phyloP scores from a whole-genome alignment of 2,888 invertebrate species.

The Heterodera filipjevi region DNA sequence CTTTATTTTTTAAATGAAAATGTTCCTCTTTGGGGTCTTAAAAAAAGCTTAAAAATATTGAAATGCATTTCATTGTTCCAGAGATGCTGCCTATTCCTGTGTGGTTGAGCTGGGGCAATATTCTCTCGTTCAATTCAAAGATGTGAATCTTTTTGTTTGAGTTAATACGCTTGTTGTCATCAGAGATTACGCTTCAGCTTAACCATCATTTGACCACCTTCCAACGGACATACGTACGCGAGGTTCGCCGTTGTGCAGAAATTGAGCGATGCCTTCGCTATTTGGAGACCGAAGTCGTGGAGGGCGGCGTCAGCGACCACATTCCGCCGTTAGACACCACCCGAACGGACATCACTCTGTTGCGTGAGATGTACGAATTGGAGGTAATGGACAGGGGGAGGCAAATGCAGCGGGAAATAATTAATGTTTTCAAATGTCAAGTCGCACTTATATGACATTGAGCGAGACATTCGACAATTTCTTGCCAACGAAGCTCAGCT shows the following conservation, averaged over 20 bases:
- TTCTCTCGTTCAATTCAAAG: conserved; percentile 64
- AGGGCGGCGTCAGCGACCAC: conserved; percentile 72
- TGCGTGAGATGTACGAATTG: conserved; percentile 95
- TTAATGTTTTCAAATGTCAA: conserved; percentile 18
- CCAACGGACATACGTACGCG: conserved; percentile 96
- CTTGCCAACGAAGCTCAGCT: conserved; percentile 55
- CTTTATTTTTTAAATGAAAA: too few species aligned
- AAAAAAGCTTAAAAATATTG: neutral
- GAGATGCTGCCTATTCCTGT: conserved; percentile 63
- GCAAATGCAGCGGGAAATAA: neutral
- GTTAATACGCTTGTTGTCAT: neutral
- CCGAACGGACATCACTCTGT: conserved; percentile 83
- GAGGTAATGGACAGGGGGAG: conserved; percentile 71
- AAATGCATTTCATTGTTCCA: neutral
- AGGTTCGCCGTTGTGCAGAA: conserved; percentile 95
- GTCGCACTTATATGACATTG: conserved; percentile 50
- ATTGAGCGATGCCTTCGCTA: conserved; percentile 75
- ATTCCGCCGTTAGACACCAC: conserved; percentile 72
- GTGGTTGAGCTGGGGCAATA: conserved; percentile 65
- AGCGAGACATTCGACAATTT: conserved; percentile 57
- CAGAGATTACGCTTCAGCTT: conserved; percentile 71
- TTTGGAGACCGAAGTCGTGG: conserved; percentile 90
- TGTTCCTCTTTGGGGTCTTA: too few species aligned
- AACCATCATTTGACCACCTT: conserved; percentile 97
- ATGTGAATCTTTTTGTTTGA: conserved; percentile 48